These are phyloP conservation scores for Spisula solida DNA, from an alignment of 2,888 invertebrate genomes.

Conservation along the genomic window DNA sequence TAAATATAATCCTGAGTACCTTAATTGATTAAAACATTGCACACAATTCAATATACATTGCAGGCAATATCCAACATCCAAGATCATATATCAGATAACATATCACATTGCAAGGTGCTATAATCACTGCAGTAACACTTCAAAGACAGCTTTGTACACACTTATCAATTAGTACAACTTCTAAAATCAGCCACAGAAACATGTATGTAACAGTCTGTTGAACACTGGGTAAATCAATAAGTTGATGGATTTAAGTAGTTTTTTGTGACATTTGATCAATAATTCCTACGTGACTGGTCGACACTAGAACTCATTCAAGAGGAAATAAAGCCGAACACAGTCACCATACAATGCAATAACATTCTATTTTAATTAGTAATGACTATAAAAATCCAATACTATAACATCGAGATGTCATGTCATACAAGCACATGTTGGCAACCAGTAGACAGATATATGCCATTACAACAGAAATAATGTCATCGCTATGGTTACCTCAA, in stretches of 20 bases:
- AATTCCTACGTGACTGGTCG: not conserved
- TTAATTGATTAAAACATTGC: not conserved
- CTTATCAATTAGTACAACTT: not conserved
- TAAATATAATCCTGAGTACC: not conserved
- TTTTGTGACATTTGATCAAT: constrained; percentile 8
- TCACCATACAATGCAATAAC: not conserved
- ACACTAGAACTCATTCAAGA: not conserved
- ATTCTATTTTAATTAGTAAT: constrained; percentile 1
- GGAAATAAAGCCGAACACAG: not conserved
- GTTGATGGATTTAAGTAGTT: constrained; percentile 25
- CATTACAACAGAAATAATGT: not conserved
- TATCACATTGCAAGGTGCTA: not conserved
- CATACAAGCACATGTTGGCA: not conserved
- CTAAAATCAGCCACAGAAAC: not conserved
- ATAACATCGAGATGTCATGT: not conserved
- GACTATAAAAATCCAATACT: not conserved
- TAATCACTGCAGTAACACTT: not conserved
- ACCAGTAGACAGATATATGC: not conserved
- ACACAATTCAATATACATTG: not conserved
- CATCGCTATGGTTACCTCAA: not conserved
- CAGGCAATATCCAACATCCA: not conserved
- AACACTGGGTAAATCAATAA: constrained; percentile 33
- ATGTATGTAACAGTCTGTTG: constrained; percentile 43
- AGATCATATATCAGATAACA: not conserved
- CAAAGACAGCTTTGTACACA: constrained; percentile 2